phyloP scores from a whole-genome alignment of 2,888 invertebrate species.

The Melinaea menophilus region DNA sequence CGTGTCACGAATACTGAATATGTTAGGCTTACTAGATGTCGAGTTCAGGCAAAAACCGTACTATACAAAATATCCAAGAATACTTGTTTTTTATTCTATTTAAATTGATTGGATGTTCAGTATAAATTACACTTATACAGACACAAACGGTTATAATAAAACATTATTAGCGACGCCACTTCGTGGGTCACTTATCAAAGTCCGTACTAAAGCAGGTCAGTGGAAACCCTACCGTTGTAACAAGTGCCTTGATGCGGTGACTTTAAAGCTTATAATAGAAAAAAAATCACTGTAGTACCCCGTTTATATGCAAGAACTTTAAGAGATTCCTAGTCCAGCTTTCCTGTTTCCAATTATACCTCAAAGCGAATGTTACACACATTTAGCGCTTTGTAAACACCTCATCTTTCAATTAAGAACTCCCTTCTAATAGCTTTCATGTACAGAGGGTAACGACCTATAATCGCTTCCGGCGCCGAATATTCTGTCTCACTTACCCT shows the following conservation, averaged over 20 bases:
- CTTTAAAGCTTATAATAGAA: slow-evolving; percentile 10
- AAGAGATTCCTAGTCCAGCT: neutral
- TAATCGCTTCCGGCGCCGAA: slow-evolving; percentile 10
- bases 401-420: slow-evolving; percentile 20
- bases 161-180: slow-evolving; percentile 37
- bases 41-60: neutral
- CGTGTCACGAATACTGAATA: slow-evolving; percentile 21
- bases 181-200: slow-evolving; percentile 44
- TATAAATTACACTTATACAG: neutral
- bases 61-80: neutral
- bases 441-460: neutral
- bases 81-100: too few species aligned
- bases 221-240: slow-evolving; percentile 3
- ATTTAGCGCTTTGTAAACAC: slow-evolving; percentile 20
- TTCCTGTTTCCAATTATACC: slow-evolving; percentile 13
- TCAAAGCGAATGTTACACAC: slow-evolving; percentile 19
- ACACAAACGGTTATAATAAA: slow-evolving; percentile 27
- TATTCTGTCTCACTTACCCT: neutral
- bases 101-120: too few species aligned
- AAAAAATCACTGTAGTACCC: slow-evolving; percentile 7
- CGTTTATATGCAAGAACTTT: slow-evolving; percentile 9
- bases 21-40: neutral
- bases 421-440: slow-evolving; percentile 15
- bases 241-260: slow-evolving; percentile 12
- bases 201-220: slow-evolving; percentile 3